Evolutionary conservation across 1,140 invertebrate species (phyloP), one percentile per base, ranked within the genome.

Genomic region (Diorhabda carinulata): DNA sequence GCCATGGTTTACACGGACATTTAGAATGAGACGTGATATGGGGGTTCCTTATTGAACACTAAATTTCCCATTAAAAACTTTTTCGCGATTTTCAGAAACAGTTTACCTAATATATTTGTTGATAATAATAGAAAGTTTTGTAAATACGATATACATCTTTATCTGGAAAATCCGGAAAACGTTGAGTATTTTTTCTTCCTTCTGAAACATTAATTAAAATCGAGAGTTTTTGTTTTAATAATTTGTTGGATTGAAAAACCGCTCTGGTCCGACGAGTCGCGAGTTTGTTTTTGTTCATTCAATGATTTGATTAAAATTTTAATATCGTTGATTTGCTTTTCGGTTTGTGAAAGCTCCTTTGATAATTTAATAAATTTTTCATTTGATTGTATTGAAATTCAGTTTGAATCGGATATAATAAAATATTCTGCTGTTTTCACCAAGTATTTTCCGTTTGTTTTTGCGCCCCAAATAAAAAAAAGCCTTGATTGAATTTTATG

Each of bases 231-330:
- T 65, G 64, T 65, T 65, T 65, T 65, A 65, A 65, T 65, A 65
- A 65, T 65, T 65, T 65, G 64, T 65, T 45, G 64, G 52, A 65
- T 65, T 65, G 64, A 65, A 65, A 65, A 65, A 65, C 64, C 64
- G 42, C 64, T 43, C 59, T 4, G 47, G 47, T n/a, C 47, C n/a
- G 47, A n/a, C 47, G 47, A 6, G 41, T 62, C 43, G 42, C n/a
- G 61, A 60, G 62, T 64, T 65, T 65, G 64, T 65, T 65, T 43
- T 65, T 43, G 47, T 65, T 65, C 64, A 57, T 65, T 65, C 64
- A 65, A 65, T 65, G 64, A 65, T 65, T 65, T 65, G 64, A 65
- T 65, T 65, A 65, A 65, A 65, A 65, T 65, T 65, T 65, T 65
- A 65, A 65, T 65, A 65, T 65, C 64, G 64, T 65, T 65, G 64